These are phyloP conservation scores for Nanger granti DNA, from an alignment of 2,113 vertebrate genomes.

Conservation along the genomic window DNA sequence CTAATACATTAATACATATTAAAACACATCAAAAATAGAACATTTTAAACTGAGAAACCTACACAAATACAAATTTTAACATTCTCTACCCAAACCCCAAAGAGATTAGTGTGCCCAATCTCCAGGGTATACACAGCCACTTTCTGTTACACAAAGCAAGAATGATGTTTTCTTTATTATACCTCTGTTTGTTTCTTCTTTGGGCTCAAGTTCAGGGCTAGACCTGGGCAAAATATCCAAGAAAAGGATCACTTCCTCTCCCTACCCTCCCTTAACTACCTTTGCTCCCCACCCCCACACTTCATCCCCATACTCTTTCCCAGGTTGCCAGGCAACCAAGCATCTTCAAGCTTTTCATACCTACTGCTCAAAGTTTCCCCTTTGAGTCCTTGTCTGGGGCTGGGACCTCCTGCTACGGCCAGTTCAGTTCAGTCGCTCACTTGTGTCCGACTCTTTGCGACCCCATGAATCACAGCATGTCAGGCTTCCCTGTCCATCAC, in stretches of 20 bases:
- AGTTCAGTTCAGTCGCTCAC: not conserved
- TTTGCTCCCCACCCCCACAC: not conserved
- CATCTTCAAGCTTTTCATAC: not conserved
- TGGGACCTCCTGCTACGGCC: not conserved
- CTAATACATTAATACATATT: not conserved
- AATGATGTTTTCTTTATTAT: not conserved
- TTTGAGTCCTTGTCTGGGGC: not conserved
- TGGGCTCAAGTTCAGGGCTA: not conserved
- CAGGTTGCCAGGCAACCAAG: not conserved
- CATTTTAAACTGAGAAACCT: not conserved
- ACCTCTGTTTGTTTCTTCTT: not conserved
- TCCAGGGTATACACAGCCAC: not conserved
- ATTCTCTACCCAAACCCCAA: not conserved
- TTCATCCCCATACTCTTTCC: not conserved
- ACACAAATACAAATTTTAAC: not conserved
- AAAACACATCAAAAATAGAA: not conserved
- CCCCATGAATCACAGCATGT: accelerated
- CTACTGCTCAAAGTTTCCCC: not conserved
- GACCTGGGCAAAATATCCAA: not conserved
- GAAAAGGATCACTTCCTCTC: not conserved
- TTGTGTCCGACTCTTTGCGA: too few species aligned
- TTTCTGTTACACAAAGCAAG: not conserved
- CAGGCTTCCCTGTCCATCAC: too few species aligned
- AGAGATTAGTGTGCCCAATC: not conserved
- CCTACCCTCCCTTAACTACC: not conserved